Percentiles rank a stretch among this genome's conserved stretches.
phyloP scores from a whole-genome alignment of 1,140 invertebrate genomes.

The Heterodera carotae region DNA sequence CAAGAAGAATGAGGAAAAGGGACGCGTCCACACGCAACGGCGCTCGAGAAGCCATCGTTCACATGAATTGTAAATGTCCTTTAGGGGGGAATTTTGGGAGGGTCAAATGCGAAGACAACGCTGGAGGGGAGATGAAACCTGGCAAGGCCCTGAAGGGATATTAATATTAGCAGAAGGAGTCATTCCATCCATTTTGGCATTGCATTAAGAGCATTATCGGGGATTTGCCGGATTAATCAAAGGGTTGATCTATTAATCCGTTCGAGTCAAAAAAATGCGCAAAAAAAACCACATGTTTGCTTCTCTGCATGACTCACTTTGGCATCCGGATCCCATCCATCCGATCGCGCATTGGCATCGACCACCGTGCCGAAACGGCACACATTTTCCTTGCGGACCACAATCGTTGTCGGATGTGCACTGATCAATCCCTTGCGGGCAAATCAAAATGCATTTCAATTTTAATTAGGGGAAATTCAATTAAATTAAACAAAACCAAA shows the following conservation, averaged over 20 bases:
- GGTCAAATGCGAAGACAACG: neutral
- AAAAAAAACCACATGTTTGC: too few relatives aligned
- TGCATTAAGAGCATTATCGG: too few relatives aligned
- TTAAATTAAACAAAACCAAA: neutral
- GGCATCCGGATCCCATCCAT: conserved; percentile 53
- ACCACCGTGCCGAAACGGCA: conserved; percentile 43
- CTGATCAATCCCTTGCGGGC: conserved; percentile 28
- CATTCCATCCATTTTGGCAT: too few relatives aligned
- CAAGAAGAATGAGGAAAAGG: conserved; percentile 57
- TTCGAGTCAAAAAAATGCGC: neutral
- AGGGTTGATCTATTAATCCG: too few relatives aligned
- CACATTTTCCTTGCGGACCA: conserved; percentile 43
- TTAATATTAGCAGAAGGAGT: neutral
- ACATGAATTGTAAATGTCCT: conserved; percentile 57
- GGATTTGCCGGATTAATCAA: too few relatives aligned
- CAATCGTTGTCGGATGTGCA: conserved; percentile 27
- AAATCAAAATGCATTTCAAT: too few relatives aligned
- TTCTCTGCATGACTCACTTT: conserved; percentile 34
- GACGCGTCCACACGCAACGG: conserved; percentile 55
- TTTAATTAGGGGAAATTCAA: neutral
- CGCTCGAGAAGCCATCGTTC: conserved; percentile 53
- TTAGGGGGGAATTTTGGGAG: neutral
- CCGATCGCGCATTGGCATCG: conserved; percentile 54
- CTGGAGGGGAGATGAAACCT: conserved; percentile 15
- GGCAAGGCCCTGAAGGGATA: conserved; percentile 57